These are phyloP conservation scores for Pimpla rufipes DNA, from an alignment of 2,888 invertebrate genomes.

Conservation along the genomic window DNA sequence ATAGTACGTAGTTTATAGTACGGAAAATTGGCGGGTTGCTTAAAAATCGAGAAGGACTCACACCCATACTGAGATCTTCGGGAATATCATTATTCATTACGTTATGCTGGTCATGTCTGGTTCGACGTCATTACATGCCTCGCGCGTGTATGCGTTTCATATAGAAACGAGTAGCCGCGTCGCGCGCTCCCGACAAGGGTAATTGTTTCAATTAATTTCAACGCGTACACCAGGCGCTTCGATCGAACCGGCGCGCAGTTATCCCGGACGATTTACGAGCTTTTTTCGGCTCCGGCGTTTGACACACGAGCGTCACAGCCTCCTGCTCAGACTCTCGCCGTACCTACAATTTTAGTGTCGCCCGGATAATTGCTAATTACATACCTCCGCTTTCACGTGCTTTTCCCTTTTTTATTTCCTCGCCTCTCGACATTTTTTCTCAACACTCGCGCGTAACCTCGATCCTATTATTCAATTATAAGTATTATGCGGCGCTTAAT, in stretches of 20 bases:
- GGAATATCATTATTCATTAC: constrained; percentile 6
- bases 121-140: neutral
- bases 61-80: neutral
- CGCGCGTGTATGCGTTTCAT: neutral
- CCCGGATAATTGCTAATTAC: constrained; percentile 21
- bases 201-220: constrained; percentile 38
- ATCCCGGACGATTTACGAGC: constrained; percentile 9
- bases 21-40: neutral
- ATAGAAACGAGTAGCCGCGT: neutral
- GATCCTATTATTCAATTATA: constrained; percentile 9
- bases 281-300: neutral
- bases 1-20: neutral
- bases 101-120: constrained; percentile 5
- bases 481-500: too few relatives aligned
- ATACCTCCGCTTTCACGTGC: constrained; percentile 2
- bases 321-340: neutral
- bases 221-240: constrained; percentile 1
- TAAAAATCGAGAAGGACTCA: neutral
- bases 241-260: neutral
- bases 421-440: neutral
- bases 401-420: neutral
- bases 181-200: constrained; percentile 4
- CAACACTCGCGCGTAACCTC: neutral
- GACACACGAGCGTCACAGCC: constrained; percentile 4
- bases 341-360: neutral